Evolutionary conservation across 1,140 invertebrate genomes (phyloP).

Genomic region (Ceratosolen solmsi): DNA sequence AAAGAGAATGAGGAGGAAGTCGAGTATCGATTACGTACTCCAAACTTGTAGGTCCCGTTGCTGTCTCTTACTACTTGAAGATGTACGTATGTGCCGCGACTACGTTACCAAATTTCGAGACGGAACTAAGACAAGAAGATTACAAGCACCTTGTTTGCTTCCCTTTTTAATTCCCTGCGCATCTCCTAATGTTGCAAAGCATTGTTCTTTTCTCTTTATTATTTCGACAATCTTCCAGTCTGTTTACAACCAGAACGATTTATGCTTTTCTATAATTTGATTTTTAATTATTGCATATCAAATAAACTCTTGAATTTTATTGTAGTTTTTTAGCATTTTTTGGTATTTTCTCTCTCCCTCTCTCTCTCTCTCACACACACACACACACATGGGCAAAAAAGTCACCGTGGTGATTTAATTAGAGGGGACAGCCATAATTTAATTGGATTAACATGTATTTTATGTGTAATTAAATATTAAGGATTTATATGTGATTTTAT

Average conservation of each 20-base stretch:
- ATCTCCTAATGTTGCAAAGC: background rate
- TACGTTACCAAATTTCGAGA: slow-evolving; percentile 7
- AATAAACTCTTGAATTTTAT: too few relatives aligned
- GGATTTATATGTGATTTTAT: too few relatives aligned
- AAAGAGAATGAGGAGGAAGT: slow-evolving; percentile 38
- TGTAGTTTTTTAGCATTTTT: too few relatives aligned
- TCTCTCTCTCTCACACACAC: too few relatives aligned
- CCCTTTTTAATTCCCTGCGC: background rate
- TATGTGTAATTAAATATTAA: too few relatives aligned
- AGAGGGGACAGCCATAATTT: too few relatives aligned
- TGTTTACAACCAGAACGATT: slow-evolving; percentile 10
- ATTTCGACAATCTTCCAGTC: background rate
- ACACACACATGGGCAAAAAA: too few relatives aligned
- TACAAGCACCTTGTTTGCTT: slow-evolving; percentile 1
- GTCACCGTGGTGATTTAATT: too few relatives aligned
- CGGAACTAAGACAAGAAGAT: slow-evolving; percentile 36
- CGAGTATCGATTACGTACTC: slow-evolving; percentile 57
- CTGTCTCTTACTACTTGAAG: background rate
- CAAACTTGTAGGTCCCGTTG: slow-evolving; percentile 45
- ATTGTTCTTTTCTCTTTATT: slow-evolving; percentile 38
- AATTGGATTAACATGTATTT: too few relatives aligned
- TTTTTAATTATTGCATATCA: too few relatives aligned
- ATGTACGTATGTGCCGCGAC: slow-evolving; percentile 27
- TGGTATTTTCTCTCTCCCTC: too few relatives aligned
- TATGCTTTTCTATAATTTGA: slow-evolving; percentile 19